A percentile compares a stretch with the other conserved stretches of the same genome.
Conservation (phyloP, 1,140 invertebrate genomes). For the Nymphalis io region DNA sequence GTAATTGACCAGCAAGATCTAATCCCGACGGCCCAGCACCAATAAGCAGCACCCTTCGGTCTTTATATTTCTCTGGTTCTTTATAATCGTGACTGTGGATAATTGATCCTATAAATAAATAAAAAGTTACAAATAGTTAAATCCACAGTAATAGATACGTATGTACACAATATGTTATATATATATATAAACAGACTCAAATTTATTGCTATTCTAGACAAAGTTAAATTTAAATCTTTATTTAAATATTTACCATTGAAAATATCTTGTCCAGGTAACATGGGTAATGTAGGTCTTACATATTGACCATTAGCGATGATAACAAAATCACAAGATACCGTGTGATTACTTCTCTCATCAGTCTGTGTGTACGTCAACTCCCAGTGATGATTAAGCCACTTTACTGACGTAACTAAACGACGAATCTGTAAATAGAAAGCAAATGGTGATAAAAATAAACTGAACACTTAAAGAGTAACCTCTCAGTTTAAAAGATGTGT, state of each 20-base stretch:
- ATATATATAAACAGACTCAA: no score
- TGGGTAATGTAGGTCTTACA: conserved; percentile 82
- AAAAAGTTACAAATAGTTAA: background rate
- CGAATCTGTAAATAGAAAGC: conserved; percentile 57
- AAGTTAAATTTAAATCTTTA: background rate
- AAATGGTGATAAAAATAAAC: conserved; percentile 53
- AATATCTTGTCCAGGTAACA: conserved; percentile 81
- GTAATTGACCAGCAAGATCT: conserved; percentile 90
- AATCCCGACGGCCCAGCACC: conserved; percentile 93
- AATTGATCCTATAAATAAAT: conserved; percentile 59
- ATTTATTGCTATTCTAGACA: no score
- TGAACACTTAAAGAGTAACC: no score
- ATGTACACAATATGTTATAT: no score
- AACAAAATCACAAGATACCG: conserved; percentile 85
- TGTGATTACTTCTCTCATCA: conserved; percentile 65
- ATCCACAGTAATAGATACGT: no score
- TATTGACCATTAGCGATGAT: conserved; percentile 92
- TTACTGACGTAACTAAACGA: conserved; percentile 80
- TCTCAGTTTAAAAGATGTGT: no score
- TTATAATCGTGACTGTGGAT: conserved; percentile 94
- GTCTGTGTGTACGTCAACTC: conserved; percentile 68
- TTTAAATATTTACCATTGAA: conserved; percentile 82
- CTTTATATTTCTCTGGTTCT: conserved; percentile 84
- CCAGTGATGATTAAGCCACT: conserved; percentile 82
- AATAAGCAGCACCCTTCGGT: conserved; percentile 87